Evolutionary conservation across 2,113 vertebrate genomes (phyloP).

Genomic region (Rattus norvegicus): GRCr8 NC_086027.1:70640001-70640500

Average conservation of each 20-base stretch:
- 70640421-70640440: background rate
- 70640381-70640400: background rate
- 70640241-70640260: conserved; percentile 8
- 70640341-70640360: background rate
- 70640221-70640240: background rate
- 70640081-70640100: background rate
- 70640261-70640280: background rate
- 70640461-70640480: background rate
- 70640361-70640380: background rate
- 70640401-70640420: background rate
- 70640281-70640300: background rate
- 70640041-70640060: background rate
- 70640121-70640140: background rate
- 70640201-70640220: background rate
- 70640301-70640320: background rate
- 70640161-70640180: background rate
- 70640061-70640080: background rate
- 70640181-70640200: background rate
- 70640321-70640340: background rate
- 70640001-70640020: conserved; percentile 27
- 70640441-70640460: background rate
- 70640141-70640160: conserved; percentile 3
- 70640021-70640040: conserved; percentile 46
- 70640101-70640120: background rate
- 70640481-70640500: background rate